Percentiles rank a stretch among this genome's conserved stretches.
Conservation (phyloP, 2,113 vertebrate species). For the Sminthopsis crassicaudata region DNA sequence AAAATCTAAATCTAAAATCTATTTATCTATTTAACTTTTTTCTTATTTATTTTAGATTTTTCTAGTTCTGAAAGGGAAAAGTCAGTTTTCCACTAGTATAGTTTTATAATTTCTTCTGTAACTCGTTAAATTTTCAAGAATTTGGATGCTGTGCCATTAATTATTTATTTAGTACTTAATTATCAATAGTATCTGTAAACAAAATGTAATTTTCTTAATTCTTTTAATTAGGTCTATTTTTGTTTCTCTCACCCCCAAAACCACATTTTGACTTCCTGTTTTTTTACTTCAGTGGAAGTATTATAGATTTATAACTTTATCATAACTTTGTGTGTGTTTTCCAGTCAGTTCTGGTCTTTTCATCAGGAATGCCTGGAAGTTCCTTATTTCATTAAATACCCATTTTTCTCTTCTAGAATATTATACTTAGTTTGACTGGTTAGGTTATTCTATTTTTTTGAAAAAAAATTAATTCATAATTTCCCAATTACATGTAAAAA, state of each 20-base stretch:
- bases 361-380: not conserved
- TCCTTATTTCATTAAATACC: not conserved
- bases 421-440: not conserved
- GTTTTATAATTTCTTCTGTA: not conserved
- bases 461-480: not conserved
- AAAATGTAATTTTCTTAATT: not conserved
- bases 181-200: not conserved
- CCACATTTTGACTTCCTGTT: not conserved
- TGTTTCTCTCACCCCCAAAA: not conserved
- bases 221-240: not conserved
- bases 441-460: not conserved
- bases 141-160: too few species aligned
- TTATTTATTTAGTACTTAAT: too few species aligned
- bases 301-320: not conserved
- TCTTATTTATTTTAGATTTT: not conserved
- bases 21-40: not conserved
- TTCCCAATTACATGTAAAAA: not conserved
- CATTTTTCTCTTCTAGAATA: not conserved
- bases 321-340: not conserved
- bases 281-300: not conserved
- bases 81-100: not conserved
- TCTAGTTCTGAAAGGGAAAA: not conserved
- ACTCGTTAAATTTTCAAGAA: not conserved
- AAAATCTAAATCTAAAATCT: not conserved
- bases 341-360: not conserved